phyloP scores from a whole-genome alignment of 2,113 vertebrate genomes.

The Litocranius walleri region DNA sequence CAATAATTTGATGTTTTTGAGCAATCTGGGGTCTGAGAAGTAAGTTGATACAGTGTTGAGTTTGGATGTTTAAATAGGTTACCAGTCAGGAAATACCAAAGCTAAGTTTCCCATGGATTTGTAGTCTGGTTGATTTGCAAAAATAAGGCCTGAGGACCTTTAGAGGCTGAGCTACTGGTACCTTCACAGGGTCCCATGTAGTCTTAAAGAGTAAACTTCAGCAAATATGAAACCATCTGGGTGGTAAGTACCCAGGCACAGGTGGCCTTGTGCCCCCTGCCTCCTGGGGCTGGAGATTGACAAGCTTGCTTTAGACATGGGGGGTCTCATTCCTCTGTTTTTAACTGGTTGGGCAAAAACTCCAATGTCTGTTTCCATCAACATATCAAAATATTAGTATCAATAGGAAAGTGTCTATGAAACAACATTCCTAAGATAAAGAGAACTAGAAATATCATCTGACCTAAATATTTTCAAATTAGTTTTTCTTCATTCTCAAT shows the following conservation, averaged over 20 bases:
- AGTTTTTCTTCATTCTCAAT: conserved; percentile 21
- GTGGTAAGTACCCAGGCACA: not conserved
- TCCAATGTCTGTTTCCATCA: not conserved
- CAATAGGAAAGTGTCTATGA: not conserved
- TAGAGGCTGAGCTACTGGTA: not conserved
- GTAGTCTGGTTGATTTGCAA: conserved; percentile 9
- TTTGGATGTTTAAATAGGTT: conserved; percentile 41
- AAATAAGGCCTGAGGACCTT: not conserved
- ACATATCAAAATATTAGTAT: not conserved
- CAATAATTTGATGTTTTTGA: conserved; percentile 39
- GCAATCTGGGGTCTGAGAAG: conserved; percentile 31
- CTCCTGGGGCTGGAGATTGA: not conserved
- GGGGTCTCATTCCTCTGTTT: not conserved
- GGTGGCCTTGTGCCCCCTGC: not conserved
- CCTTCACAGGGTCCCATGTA: not conserved
- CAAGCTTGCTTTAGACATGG: not conserved
- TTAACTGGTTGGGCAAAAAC: not conserved
- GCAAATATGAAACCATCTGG: not conserved
- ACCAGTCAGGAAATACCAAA: conserved; percentile 52
- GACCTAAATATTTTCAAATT: conserved; percentile 1
- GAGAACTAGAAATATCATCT: not conserved
- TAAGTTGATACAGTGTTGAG: conserved; percentile 24
- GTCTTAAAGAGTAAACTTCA: not conserved
- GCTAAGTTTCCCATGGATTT: conserved; percentile 34
- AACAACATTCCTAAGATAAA: conserved; percentile 5